Conservation (phyloP, 1,140 invertebrate genomes). For the Brachionus sp. region DNA sequence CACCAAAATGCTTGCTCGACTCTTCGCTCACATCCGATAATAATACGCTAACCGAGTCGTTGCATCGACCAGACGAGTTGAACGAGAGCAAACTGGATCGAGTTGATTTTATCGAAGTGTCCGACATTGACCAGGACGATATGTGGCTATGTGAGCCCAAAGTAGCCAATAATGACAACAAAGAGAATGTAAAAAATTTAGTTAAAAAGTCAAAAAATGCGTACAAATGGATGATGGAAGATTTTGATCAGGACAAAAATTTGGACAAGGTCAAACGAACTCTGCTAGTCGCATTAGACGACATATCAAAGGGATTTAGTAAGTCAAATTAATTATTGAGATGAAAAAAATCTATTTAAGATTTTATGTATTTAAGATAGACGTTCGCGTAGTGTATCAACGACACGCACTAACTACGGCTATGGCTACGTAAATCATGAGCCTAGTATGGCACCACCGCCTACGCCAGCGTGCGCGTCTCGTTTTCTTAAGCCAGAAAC, state of each 20-base stretch:
- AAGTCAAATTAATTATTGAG: background rate
- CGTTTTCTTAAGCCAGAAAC: background rate
- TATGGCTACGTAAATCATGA: background rate
- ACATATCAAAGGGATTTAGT: constrained; percentile 34
- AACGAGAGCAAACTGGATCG: background rate
- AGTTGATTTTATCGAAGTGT: constrained; percentile 3
- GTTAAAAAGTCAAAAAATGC: background rate
- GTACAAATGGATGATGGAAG: constrained; percentile 36
- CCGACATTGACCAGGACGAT: background rate
- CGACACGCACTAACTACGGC: background rate
- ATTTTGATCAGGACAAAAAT: constrained; percentile 34
- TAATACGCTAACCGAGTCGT: background rate
- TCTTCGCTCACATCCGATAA: background rate
- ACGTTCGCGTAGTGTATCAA: constrained; percentile 18
- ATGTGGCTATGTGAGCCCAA: constrained; percentile 15
- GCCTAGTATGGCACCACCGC: background rate
- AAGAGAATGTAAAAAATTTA: background rate
- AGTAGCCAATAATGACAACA: background rate
- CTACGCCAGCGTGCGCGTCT: background rate
- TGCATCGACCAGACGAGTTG: background rate
- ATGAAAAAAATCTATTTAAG: background rate
- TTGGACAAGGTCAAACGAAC: constrained; percentile 36
- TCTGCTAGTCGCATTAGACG: constrained; percentile 13
- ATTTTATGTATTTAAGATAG: background rate
- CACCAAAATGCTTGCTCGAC: background rate